Evolutionary conservation across 2,888 invertebrate species (phyloP).

Genomic region (Platynereis dumerilii): DNA sequence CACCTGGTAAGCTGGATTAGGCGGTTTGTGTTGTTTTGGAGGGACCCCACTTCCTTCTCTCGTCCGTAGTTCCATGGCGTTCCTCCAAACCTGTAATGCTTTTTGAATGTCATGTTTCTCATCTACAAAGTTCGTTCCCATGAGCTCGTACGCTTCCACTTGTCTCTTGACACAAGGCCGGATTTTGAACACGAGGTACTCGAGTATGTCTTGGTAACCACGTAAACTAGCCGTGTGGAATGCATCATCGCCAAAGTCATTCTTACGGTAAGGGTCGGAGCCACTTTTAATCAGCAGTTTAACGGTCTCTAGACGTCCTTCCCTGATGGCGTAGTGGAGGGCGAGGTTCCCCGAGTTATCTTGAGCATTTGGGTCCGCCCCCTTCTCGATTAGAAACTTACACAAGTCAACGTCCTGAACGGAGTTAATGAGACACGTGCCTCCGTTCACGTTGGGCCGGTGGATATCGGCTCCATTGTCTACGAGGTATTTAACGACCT

Average conservation of each 20-base stretch:
- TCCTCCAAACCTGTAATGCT: slow-evolving; percentile 71
- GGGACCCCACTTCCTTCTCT: neutral
- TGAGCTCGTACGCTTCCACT: slow-evolving; percentile 86
- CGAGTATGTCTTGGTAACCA: slow-evolving; percentile 66
- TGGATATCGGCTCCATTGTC: slow-evolving; percentile 68
- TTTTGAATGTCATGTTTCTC: slow-evolving; percentile 76
- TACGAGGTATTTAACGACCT: slow-evolving; percentile 47
- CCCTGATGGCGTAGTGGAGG: slow-evolving; percentile 86
- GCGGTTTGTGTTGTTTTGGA: slow-evolving; percentile 27
- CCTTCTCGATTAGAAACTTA: slow-evolving; percentile 78
- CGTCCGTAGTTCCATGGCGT: slow-evolving; percentile 74
- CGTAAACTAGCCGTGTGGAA: slow-evolving; percentile 85
- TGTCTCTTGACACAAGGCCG: slow-evolving; percentile 74
- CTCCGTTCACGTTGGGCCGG: slow-evolving; percentile 87
- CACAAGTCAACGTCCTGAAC: slow-evolving; percentile 86
- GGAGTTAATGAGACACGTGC: slow-evolving; percentile 91
- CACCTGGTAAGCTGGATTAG: slow-evolving; percentile 21
- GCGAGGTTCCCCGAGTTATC: slow-evolving; percentile 92
- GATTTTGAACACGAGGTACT: slow-evolving; percentile 71
- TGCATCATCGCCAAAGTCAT: slow-evolving; percentile 87
- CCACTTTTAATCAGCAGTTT: slow-evolving; percentile 79
- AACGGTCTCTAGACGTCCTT: slow-evolving; percentile 78
- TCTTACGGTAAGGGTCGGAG: slow-evolving; percentile 75
- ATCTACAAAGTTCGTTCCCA: slow-evolving; percentile 87
- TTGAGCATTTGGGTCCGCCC: slow-evolving; percentile 83